Evolutionary conservation across 2,888 invertebrate genomes (phyloP), one percentile per base, ranked within the genome.

Genomic region (Papilio gigon): DNA sequence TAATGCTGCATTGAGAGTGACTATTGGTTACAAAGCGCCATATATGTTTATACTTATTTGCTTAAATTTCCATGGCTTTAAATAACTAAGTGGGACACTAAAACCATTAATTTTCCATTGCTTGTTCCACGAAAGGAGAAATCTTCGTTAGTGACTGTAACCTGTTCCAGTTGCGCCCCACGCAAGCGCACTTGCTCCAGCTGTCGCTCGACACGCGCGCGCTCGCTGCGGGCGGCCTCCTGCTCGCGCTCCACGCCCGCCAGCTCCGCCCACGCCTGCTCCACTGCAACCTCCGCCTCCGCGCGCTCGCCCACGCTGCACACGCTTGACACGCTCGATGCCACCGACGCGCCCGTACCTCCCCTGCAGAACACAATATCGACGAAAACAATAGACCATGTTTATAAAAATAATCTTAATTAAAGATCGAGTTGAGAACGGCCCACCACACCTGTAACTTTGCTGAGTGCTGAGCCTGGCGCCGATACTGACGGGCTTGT

Each of bases 201-300:
- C 81, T 98, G 97, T 65, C 95, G 93, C 84, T 97, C 96, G 4
- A 97, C 95, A 53, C 94, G 94, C 44, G 94, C 94, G 33, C 97
- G 93, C 78, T 97, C 93, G 71, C 94, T 93, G 35, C 96, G 94
- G 81, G 96, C 97, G 60, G 96, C 91, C 79, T 97, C 95, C 80
- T 97, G 96, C 85, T 98, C 98, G 68, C 95, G 94, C 84, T 97
- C 96, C 65, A 98, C 95, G 70, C 96, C 96, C 9, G 96, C 95
- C 33, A 97, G 88, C 83, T 97, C 97, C 0, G 94, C 94, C 96
- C 96, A 97, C 53, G 97, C 97, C 80, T 96, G 96, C 77, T 96
- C 95, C 56, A 96, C 94, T 0, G 95, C 94, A 47, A 94, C 90
- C 75, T 95, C 95, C 0, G 94, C 94, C 75, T 94, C 94, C 0